Conservation (phyloP, 2,797 vertebrate species). For the Cynodonichthys magdalenae region DNA sequence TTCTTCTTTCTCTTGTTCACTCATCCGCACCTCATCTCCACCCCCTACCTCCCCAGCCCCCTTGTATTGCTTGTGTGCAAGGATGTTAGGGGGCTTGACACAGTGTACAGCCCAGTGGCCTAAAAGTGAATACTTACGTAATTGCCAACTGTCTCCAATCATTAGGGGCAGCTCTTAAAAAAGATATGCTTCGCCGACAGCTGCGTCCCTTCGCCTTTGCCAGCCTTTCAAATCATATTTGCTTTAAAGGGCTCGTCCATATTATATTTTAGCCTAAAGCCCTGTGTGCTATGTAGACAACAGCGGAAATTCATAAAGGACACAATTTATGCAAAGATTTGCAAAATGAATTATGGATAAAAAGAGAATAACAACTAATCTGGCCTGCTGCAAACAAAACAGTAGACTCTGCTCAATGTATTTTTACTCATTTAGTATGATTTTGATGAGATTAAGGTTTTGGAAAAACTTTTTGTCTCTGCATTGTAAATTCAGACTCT, state of each 20-base stretch:
- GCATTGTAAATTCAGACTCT: neutral
- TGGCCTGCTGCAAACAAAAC: neutral
- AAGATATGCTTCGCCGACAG: constrained; percentile 83
- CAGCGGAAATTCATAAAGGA: constrained; percentile 41
- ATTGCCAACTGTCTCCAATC: constrained; percentile 86
- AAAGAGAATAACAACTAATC: constrained; percentile 15
- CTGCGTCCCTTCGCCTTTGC: constrained; percentile 84
- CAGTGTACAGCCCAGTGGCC: constrained; percentile 78
- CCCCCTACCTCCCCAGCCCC: constrained; percentile 1
- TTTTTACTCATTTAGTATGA: neutral
- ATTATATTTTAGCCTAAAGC: constrained; percentile 77
- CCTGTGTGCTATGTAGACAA: constrained; percentile 49
- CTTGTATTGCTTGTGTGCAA: constrained; percentile 72
- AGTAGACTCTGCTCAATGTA: neutral
- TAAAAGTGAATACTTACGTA: constrained; percentile 84
- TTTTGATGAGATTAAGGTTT: neutral
- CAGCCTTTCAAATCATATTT: constrained; percentile 85
- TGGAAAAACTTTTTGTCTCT: constrained; percentile 3
- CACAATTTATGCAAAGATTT: constrained; percentile 43
- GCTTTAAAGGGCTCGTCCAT: constrained; percentile 75
- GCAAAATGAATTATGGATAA: constrained; percentile 28
- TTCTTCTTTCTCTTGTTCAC: constrained; percentile 53
- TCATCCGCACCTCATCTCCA: constrained; percentile 41
- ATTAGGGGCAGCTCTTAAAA: constrained; percentile 86
- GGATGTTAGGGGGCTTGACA: constrained; percentile 70